Base-by-base conservation (phyloP, 2,888 invertebrate species). In the Ophion costatus region DNA sequence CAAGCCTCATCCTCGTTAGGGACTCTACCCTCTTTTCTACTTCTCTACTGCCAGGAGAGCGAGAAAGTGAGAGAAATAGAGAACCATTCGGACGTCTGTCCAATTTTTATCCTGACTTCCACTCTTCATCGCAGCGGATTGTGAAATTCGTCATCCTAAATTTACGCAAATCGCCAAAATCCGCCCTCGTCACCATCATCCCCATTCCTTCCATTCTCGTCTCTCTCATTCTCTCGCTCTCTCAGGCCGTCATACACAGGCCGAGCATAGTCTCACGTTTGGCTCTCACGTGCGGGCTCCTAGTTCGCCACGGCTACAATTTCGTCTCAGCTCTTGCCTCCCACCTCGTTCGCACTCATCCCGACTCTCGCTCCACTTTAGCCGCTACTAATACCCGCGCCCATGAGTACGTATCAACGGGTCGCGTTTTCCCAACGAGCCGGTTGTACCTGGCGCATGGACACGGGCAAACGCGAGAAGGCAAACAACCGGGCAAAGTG, bases 291-390 rank as follows among this genome's bases (percentile, higher is more conserved):
- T 64, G 11, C 29, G 29, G 29, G 29, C 29, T 29, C 64, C n/a
- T n/a, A 22, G 33, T 33, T 42, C 51, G 29, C 17, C 61, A 11
- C 24, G 11, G 42, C 45, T 45, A 20, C 69, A 69, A n/a, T 24
- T 38, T 59, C 70, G 14, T 45, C 45, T 45, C 69, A 42, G 33
- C 56, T 66, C 45, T 76, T 64, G 70, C 75, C 66, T 83, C 82
- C 64, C 76, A 45, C 84, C 45, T 86, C 84, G 84, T 84, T 83
- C 83, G 67, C 81, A 79, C 83, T 76, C 76, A 64, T 70, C 74
- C 67, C 64, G 59, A 66, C 70, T 57, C 80, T 42, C 86, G 20
- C 74, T 82, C 76, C 73, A 63, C 69, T 61, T 38, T 59, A 69
- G 57, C 69, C 63, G 79, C 78, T 73, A 66, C 73, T 76, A 45